phyloP scores from a whole-genome alignment of 2,888 invertebrate genomes.

The Rotaria sp. region DNA sequence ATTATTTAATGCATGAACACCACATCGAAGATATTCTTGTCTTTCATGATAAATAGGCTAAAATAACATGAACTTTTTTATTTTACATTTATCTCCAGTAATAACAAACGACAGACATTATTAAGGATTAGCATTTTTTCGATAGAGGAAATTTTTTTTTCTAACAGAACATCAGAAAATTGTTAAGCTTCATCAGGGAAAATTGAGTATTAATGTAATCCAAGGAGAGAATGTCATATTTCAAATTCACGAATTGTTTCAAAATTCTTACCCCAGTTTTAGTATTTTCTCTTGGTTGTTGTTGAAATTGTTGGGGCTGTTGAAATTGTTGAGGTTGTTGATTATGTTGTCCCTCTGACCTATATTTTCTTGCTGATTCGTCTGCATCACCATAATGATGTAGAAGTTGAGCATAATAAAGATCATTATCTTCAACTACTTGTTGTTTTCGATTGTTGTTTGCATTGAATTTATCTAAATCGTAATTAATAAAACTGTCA shows the following conservation, averaged over 20 bases:
- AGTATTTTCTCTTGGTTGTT: neutral
- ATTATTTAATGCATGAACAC: conserved; percentile 24
- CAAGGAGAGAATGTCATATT: no score
- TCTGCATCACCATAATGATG: neutral
- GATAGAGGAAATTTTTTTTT: no score
- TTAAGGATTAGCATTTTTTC: no score
- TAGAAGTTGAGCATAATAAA: neutral
- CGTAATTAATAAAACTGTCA: neutral
- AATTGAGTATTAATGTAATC: no score
- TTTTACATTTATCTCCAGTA: neutral
- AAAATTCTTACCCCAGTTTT: neutral
- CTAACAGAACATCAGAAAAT: no score
- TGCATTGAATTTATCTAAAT: neutral
- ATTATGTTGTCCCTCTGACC: neutral
- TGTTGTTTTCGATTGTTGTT: neutral
- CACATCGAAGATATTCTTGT: neutral
- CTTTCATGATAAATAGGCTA: neutral
- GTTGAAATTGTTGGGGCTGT: no score
- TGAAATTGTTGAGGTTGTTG: neutral
- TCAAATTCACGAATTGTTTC: no score
- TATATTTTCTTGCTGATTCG: neutral
- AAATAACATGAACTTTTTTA: neutral
- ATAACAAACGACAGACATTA: no score
- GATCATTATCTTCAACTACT: neutral
- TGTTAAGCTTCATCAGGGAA: no score